Conservation (phyloP, 1,140 invertebrate species). For the Stenopsyche tienmushanensis region DNA sequence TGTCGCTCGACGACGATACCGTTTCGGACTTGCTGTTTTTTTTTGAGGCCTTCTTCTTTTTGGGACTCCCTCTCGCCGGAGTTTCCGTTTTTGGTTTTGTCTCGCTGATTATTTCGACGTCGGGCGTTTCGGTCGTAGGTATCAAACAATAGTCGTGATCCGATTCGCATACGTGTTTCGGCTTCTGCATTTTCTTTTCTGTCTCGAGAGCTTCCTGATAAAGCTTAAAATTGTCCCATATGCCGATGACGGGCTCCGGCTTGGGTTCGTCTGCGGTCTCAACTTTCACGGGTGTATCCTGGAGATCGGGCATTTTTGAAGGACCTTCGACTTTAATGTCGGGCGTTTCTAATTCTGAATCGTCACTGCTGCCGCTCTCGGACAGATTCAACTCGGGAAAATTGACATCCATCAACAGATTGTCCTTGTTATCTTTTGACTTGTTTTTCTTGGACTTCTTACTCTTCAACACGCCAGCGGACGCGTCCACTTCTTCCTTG, state of each 20-base stretch:
- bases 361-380: slow-evolving; percentile 76
- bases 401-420: slow-evolving; percentile 60
- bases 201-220: slow-evolving; percentile 60
- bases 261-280: background rate
- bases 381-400: slow-evolving; percentile 78
- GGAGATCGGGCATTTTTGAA: background rate
- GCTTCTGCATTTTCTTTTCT: slow-evolving; percentile 52
- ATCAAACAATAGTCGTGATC: slow-evolving; percentile 69
- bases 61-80: slow-evolving; percentile 25
- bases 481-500: slow-evolving; percentile 45
- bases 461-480: slow-evolving; percentile 42
- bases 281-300: background rate
- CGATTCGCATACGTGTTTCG: slow-evolving; percentile 59
- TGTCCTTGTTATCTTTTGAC: slow-evolving; percentile 64
- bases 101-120: slow-evolving; percentile 13
- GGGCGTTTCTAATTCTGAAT: slow-evolving; percentile 62
- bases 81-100: slow-evolving; percentile 44
- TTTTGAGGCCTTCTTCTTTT: slow-evolving; percentile 51
- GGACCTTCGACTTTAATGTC: background rate
- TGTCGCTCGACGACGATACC: slow-evolving; percentile 65
- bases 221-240: slow-evolving; percentile 80
- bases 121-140: slow-evolving; percentile 46
- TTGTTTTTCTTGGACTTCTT: slow-evolving; percentile 63
- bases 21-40: slow-evolving; percentile 45
- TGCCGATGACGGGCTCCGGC: slow-evolving; percentile 58